Percentiles rank a stretch among this genome's conserved stretches.
phyloP scores from a whole-genome alignment of 1,140 invertebrate genomes.

The Rhizoglyphus robini region DNA sequence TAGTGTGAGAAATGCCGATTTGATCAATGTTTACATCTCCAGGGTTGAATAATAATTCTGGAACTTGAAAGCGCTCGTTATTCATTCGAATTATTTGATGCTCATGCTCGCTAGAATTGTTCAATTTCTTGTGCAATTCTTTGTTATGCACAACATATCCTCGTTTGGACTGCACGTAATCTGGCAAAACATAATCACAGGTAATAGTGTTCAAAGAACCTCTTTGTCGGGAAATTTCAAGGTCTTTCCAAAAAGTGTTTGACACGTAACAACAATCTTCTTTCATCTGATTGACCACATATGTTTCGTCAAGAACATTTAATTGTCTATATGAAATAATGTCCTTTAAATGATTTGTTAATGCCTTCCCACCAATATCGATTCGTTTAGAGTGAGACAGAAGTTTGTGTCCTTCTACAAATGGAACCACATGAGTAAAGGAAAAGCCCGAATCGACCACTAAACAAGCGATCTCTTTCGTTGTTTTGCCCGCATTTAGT shows the following conservation, averaged over 20 bases:
- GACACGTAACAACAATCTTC: slow-evolving; percentile 94
- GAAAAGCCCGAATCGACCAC: slow-evolving; percentile 89
- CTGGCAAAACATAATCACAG: slow-evolving; percentile 86
- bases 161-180: slow-evolving; percentile 70
- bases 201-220: slow-evolving; percentile 47
- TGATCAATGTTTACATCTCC: slow-evolving; percentile 85
- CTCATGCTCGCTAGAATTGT: slow-evolving; percentile 24
- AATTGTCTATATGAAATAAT: slow-evolving; percentile 87
- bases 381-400: slow-evolving; percentile 56
- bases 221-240: slow-evolving; percentile 53
- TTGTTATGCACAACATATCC: slow-evolving; percentile 53
- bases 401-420: slow-evolving; percentile 72
- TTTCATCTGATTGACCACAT: slow-evolving; percentile 96
- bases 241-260: slow-evolving; percentile 65
- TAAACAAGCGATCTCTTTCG: slow-evolving; percentile 49
- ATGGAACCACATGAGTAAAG: slow-evolving; percentile 87
- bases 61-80: slow-evolving; percentile 64
- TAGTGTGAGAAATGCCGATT: slow-evolving; percentile 84
- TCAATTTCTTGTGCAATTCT: slow-evolving; percentile 37
- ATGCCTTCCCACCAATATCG: slow-evolving; percentile 87
- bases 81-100: slow-evolving; percentile 65
- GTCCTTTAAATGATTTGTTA: slow-evolving; percentile 97
- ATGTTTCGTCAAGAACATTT: slow-evolving; percentile 98
- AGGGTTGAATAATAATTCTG: slow-evolving; percentile 87
- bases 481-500: not conserved